Conservation (phyloP, 2,113 vertebrate species). For the Anguilla rostrata region DNA sequence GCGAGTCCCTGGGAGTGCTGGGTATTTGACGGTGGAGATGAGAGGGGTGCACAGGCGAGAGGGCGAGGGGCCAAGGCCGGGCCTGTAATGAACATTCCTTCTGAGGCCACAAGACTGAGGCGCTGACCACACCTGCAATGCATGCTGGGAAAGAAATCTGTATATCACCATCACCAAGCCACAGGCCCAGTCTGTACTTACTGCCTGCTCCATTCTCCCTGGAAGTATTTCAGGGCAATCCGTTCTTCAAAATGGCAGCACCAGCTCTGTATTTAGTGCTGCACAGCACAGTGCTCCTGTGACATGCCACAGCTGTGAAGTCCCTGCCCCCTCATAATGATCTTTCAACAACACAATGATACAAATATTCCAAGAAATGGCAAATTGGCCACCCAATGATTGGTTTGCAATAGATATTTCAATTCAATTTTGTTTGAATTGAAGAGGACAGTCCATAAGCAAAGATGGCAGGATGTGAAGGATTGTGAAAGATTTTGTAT, state of each 20-base stretch:
- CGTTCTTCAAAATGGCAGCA: conserved; percentile 1
- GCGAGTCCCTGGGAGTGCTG: not conserved
- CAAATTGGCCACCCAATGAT: too few relatives aligned
- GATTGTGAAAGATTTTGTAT: too few relatives aligned
- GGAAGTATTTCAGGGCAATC: conserved; percentile 12
- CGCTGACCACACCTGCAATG: not conserved
- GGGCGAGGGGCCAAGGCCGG: conserved; percentile 13
- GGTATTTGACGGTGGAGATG: not conserved
- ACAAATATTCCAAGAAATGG: too few relatives aligned
- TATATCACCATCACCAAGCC: conserved; percentile 20
- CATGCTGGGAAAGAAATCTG: conserved; percentile 17
- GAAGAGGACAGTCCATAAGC: too few relatives aligned
- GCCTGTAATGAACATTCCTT: conserved; percentile 30
- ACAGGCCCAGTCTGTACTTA: conserved; percentile 27
- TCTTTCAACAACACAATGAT: too few relatives aligned
- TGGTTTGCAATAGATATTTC: too few relatives aligned
- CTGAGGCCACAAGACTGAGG: not conserved
- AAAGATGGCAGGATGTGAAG: too few relatives aligned
- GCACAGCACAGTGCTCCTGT: not conserved
- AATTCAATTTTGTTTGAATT: too few relatives aligned
- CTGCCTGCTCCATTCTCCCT: conserved; percentile 4
- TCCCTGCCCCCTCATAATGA: too few relatives aligned
- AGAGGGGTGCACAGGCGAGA: not conserved
- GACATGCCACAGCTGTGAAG: not conserved
- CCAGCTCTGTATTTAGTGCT: not conserved